Percentiles rank a stretch among this genome's conserved stretches.
Evolutionary conservation across 2,797 vertebrate genomes (phyloP).

Genomic region (Ctenopoma kingsleyae): DNA sequence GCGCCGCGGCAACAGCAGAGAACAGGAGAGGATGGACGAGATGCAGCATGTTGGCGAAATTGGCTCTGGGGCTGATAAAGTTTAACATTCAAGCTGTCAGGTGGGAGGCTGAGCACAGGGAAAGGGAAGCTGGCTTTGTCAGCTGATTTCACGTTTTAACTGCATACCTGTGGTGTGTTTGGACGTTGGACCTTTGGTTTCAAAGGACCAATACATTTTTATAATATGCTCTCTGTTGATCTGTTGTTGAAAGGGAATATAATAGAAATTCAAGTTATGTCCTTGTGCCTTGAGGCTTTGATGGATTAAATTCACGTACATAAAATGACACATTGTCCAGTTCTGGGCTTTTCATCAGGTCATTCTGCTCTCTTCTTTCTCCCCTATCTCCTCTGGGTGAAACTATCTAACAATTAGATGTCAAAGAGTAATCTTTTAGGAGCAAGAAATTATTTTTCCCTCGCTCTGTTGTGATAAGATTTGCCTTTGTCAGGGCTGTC

Average conservation of each 20-base stretch:
- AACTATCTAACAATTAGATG: constrained; percentile 39
- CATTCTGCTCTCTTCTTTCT: constrained; percentile 15
- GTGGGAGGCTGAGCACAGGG: constrained; percentile 38
- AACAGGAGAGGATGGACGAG: constrained; percentile 23
- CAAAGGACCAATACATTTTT: constrained; percentile 28
- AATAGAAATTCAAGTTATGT: constrained; percentile 16
- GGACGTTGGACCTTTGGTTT: constrained; percentile 5
- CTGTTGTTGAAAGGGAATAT: constrained; percentile 4
- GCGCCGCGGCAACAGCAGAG: constrained; percentile 19
- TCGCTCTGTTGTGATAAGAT: constrained; percentile 36
- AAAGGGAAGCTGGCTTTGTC: constrained; percentile 51
- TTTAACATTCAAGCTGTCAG: constrained; percentile 44
- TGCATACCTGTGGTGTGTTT: constrained; percentile 33
- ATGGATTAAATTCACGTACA: constrained; percentile 1
- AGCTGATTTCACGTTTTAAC: constrained; percentile 49
- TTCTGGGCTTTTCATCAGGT: constrained; percentile 28
- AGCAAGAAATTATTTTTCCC: not conserved
- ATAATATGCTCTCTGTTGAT: constrained; percentile 22
- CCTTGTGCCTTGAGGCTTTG: constrained; percentile 3
- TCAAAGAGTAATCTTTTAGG: constrained; percentile 17
- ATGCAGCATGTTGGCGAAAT: constrained; percentile 35
- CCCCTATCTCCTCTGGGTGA: constrained; percentile 2
- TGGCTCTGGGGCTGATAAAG: constrained; percentile 43
- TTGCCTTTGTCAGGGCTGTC: constrained; percentile 28
- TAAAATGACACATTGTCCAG: constrained; percentile 9